These are phyloP conservation scores for Octodon degus DNA, from an alignment of 2,113 vertebrate genomes.

Conservation along the genomic window DNA sequence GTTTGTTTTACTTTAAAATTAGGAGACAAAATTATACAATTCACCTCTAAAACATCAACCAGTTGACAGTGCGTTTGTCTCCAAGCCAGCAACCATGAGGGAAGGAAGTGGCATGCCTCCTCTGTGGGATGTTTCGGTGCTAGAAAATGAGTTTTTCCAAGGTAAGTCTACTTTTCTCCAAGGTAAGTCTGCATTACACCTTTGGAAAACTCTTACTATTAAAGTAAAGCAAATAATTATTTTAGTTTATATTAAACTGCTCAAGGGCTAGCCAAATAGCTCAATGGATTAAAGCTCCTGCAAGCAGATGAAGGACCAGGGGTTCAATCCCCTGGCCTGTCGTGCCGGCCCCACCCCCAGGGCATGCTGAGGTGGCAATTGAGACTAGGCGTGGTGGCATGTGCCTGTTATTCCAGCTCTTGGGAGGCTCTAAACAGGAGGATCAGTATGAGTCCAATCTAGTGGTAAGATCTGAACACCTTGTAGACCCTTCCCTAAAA, in stretches of 20 bases:
- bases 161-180: constrained; percentile 85
- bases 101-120: constrained; percentile 76
- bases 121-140: constrained; percentile 80
- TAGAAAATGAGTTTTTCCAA: constrained; percentile 87
- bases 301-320: no score
- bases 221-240: not conserved
- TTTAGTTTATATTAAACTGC: not conserved
- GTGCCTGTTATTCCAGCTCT: no score
- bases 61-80: constrained; percentile 66
- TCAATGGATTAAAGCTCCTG: no score
- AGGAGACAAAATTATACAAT: constrained; percentile 80
- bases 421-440: no score
- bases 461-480: no score
- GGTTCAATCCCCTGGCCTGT: no score
- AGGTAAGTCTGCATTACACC: constrained; percentile 80
- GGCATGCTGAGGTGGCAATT: no score
- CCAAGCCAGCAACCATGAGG: constrained; percentile 74
- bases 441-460: no score
- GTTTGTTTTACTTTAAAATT: constrained; percentile 72
- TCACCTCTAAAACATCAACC: constrained; percentile 71
- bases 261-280: not conserved
- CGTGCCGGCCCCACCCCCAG: no score
- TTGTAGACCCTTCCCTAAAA: no score
- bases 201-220: not conserved
- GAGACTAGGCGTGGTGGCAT: no score